Evolutionary conservation across 1,140 invertebrate genomes (phyloP), one percentile per base, ranked within the genome.

Genomic region (Neotoxoptera formosana): DNA sequence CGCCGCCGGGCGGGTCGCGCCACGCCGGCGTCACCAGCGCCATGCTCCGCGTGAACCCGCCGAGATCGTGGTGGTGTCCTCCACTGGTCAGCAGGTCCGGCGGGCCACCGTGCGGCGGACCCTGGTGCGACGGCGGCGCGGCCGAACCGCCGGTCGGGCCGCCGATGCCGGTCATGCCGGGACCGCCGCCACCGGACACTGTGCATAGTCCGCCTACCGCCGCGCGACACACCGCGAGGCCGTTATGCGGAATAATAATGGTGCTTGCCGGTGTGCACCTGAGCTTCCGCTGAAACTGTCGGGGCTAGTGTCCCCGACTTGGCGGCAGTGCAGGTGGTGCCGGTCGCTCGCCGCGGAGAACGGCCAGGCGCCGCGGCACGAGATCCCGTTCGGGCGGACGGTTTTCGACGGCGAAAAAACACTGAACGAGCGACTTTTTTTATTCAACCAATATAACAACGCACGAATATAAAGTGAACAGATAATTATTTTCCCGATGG

Each of bases 21-120:
- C 97, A 97, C 88, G 96, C 95, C 91, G 96, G 96, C 94, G 95
- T 95, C 94, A 97, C 97, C 95, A 97, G 95, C 94, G 97, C 96
- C 97, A 97, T 97, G 84, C 95, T 95, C 94, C 96, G 95, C 94
- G 96, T 95, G 95, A 96, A 96, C 23, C 91, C 91, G 94, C 96
- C 95, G 94, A 94, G 94, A 94, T 95, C 95, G 25, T 93, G 91
- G 48, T 93, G 91, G 81, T 90, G 89, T 30, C 93, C 95, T 30
- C 93, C 95, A 94, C 95, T 94, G 94, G 94, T 95, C 94, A 94
- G 67, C 86, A 90, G 90, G n/a, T 93, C 91, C 48, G 47, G 91
- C 48, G 91, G 81, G 0, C 51, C 81, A 89, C 94, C 94, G 94
- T 86, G 94, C 94, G 95, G 94, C 94, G 94, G 45, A 86, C 95